Evolutionary conservation across 2,113 vertebrate genomes (phyloP), one percentile per base, ranked within the genome.

Genomic region (Pachypanchax playfairii): DNA sequence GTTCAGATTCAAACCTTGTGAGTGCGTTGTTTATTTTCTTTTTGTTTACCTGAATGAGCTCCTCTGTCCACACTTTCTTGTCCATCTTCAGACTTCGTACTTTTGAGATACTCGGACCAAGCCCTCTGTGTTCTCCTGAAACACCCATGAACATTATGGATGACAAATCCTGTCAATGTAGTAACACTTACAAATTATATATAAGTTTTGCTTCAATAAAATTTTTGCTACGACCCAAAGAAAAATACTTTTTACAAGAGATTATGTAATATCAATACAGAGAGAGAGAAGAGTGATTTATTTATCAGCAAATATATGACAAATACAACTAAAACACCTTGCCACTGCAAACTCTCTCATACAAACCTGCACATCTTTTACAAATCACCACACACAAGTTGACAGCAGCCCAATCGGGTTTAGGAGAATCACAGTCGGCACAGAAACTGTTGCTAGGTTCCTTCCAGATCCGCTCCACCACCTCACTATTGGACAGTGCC

Each of bases 81-180:
- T 99, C 97, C 97, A 99, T 98, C 90, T 98, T 99, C 42, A 99
- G 90, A 82, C 97, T 99, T 35, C 96, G 93, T 22, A 98, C 94
- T 73, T 99, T 99, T 43, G 93, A 95, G 68, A 97, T 83, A 31
- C 88, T 92, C 0, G 94, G 94, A 0, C 97, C 97, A 48, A 99
- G 72, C 15, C 93, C 93, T 7, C 97, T 92, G 60, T 99, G 97
- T 66, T 96, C 93, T 42, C 97, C 97, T 93, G 52, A 28, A 75
- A 85, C 3, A 60, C 17, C 39, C 20, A 46, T 6, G 61, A 8
- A 47, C n/a, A 69, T 11, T 41, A 54, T 44, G 14, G 13, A 29
- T 1, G 26, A 14, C 3, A 29, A 48, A 26, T 56, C 31, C 17
- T 14, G 12, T 13, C 22, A 11, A 13, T 44, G 42, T 22, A 22